Evolutionary conservation across 2,797 vertebrate genomes (phyloP).

Genomic region (Benthosema pterotum): DNA sequence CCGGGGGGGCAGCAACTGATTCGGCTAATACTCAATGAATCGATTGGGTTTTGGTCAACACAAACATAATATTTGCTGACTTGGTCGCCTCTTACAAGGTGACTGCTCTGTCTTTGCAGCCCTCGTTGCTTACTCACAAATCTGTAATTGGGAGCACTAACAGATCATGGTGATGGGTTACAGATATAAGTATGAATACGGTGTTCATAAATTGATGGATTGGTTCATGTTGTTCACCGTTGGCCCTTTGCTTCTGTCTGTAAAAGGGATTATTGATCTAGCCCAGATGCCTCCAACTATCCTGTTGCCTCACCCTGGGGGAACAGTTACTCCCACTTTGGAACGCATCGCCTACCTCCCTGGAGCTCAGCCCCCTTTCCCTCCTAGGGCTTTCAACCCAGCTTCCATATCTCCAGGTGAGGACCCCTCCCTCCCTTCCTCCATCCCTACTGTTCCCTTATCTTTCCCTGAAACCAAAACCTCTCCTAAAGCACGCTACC

Average conservation of each 20-base stretch:
- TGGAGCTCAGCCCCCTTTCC: conserved; percentile 94
- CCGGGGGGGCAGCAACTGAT: conserved; percentile 64
- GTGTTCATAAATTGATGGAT: conserved; percentile 74
- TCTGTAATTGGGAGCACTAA: conserved; percentile 63
- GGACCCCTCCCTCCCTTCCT: conserved; percentile 58
- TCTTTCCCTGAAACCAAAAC: conserved; percentile 43
- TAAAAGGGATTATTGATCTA: conserved; percentile 99
- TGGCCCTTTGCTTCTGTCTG: conserved; percentile 91
- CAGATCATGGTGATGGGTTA: conserved; percentile 65
- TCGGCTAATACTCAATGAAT: conserved; percentile 53
- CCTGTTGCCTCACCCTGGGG: conserved; percentile 97
- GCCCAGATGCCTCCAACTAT: conserved; percentile 99
- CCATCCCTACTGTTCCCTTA: conserved; percentile 56
- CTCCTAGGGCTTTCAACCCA: conserved; percentile 94
- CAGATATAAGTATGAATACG: conserved; percentile 65
- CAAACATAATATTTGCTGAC: conserved; percentile 62
- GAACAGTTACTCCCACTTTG: conserved; percentile 93
- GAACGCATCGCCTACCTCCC: conserved; percentile 97
- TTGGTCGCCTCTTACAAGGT: conserved; percentile 67
- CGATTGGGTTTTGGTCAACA: conserved; percentile 44
- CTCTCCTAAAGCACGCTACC: conserved; percentile 38
- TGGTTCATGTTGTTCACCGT: conserved; percentile 81
- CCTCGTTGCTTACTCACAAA: conserved; percentile 60
- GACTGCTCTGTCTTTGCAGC: conserved; percentile 68
- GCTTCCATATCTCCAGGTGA: conserved; percentile 96